phyloP scores from a whole-genome alignment of 2,113 vertebrate genomes.

The Bos taurus region ARS-UCD2.0 NC_037331.1:87305001-87305500 shows the following conservation, averaged over 20 bases:
- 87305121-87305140: neutral
- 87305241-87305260: neutral
- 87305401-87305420: neutral
- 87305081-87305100: neutral
- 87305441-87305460: neutral
- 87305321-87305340: neutral
- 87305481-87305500: neutral
- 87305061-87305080: neutral
- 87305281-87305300: neutral
- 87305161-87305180: neutral
- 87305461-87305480: neutral
- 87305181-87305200: neutral
- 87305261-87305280: neutral
- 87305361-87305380: neutral
- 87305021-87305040: neutral
- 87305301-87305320: neutral
- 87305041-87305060: neutral
- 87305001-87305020: neutral
- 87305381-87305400: neutral
- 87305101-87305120: neutral
- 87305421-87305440: neutral
- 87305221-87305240: neutral
- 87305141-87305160: neutral
- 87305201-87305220: neutral
- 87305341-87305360: neutral